Evolutionary conservation across 1,140 invertebrate genomes (phyloP), one percentile per base, ranked within the genome.

Genomic region (Drosophila setifemur): DNA sequence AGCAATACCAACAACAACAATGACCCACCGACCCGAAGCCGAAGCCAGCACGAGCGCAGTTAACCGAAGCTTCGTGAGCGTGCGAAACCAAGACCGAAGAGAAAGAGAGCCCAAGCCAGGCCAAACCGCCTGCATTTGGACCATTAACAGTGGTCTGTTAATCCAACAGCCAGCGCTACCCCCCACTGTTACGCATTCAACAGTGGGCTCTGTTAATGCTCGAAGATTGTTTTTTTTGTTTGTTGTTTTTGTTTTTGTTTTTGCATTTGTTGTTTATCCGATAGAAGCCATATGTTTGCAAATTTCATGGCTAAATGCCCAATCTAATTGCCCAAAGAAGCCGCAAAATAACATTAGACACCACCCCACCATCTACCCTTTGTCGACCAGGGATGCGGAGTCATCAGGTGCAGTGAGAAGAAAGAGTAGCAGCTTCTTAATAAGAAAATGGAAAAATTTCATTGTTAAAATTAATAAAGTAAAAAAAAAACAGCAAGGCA

Each of bases 301-400:
- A 66, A 53, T 73, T 74, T 74, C 55, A 64, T 64, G 50, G 57
- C 73, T 71, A 70, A 75, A 75, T 75, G 76, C 31, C 64, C 49
- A 45, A 75, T 61, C 73, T 81, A 81, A 81, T 70, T 70, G 52
- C 39, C 52, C 29, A 70, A 57, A 25, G 67, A 70, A 70, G 52
- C 66, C 44, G 26, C 66, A 70, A 43, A 70, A 70, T 43, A 19
- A 16, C 33, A 48, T 43, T 23, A 25, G 19, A 18, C 19, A 3
- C 11, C 25, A 14, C 21, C n/a, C 26, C 39, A 31, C 35, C 21
- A 11, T n/a, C 12, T 4, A 7, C 11, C 12, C 45, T 11, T 26
- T 33, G 6, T 37, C 25, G 19, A n/a, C 16, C 2, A 11, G 5
- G 6, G 4, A 26, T 21, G 5, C 4, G 31, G 60, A 4, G 5